Conservation (phyloP, 2,888 invertebrate genomes). For the Chesias legatella region DNA sequence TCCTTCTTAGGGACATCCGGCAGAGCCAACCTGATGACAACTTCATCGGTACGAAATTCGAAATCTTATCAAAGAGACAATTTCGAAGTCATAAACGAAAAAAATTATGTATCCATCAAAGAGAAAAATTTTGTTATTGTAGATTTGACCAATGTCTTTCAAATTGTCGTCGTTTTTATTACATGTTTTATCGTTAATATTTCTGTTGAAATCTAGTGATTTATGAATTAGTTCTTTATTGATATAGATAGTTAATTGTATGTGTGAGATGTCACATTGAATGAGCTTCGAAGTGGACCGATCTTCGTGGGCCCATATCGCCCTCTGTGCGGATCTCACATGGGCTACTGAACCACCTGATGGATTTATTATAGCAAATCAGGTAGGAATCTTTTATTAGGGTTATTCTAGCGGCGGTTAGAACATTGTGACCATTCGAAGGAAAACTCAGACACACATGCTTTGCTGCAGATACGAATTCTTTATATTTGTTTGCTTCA, state of each 20-base stretch:
- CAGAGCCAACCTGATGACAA: conserved; percentile 70
- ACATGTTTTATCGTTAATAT: conserved; percentile 71
- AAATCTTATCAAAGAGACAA: conserved; percentile 59
- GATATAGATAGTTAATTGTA: conserved; percentile 69
- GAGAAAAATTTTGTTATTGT: conserved; percentile 75
- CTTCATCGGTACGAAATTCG: conserved; percentile 64
- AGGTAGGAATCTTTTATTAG: conserved; percentile 47
- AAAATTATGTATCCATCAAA: conserved; percentile 57
- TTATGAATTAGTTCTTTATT: conserved; percentile 68
- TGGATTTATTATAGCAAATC: conserved; percentile 73
- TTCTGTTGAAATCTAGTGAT: conserved; percentile 70
- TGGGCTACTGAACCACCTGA: conserved; percentile 73
- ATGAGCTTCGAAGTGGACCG: conserved; percentile 78
- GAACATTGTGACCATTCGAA: too few species aligned
- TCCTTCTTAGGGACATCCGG: conserved; percentile 30
- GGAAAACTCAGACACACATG: too few species aligned
- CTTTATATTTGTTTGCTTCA: too few species aligned
- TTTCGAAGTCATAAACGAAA: conserved; percentile 37
- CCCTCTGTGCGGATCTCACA: conserved; percentile 77
- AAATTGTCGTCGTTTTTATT: conserved; percentile 77
- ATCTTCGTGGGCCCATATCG: conserved; percentile 75
- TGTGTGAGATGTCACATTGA: conserved; percentile 76
- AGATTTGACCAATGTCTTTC: conserved; percentile 77
- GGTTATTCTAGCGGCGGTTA: neutral
- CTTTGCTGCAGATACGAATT: too few species aligned